A percentile compares a stretch with the other conserved stretches of the same genome.
Conservation (phyloP, 35 echinoderm and acorn worm species). For the Nesometra sesokonis region DNA sequence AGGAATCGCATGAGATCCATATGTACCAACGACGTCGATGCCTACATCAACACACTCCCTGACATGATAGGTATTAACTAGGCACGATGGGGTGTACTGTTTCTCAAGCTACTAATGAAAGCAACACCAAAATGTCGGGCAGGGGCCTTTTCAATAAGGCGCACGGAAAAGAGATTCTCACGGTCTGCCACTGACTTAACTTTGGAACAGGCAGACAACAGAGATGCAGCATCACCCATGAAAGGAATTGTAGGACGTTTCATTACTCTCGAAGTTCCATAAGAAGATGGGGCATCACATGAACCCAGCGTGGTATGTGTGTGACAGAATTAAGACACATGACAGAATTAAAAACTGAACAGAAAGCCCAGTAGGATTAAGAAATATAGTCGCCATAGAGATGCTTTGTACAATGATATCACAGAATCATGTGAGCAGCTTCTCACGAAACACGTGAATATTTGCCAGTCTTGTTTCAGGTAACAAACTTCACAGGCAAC, state of each 20-base stretch:
- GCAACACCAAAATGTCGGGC: conserved; percentile 13
- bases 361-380: conserved; percentile 23
- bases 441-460: conserved; percentile 18
- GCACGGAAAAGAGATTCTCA: conserved; percentile 19
- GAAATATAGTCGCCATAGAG: conserved; percentile 24
- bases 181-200: conserved; percentile 40
- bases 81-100: conserved; percentile 38
- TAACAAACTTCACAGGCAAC: conserved; percentile 19
- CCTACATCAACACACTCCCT: conserved; percentile 32
- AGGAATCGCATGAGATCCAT: conserved; percentile 29
- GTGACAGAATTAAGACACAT: conserved; percentile 32
- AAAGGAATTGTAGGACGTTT: conserved; percentile 47
- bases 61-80: conserved; percentile 25
- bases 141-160: conserved; percentile 42
- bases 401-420: background rate
- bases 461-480: conserved; percentile 21
- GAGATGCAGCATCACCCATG: too few relatives aligned
- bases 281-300: conserved; percentile 41
- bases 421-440: conserved; percentile 17
- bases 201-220: conserved; percentile 44
- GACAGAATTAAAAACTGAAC: background rate
- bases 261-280: conserved; percentile 24
- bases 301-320: conserved; percentile 32
- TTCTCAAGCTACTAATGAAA: conserved; percentile 32
- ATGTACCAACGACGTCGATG: conserved; percentile 22